A percentile compares a stretch with the other conserved stretches of the same genome.
Evolutionary conservation across 2,888 invertebrate species (phyloP).

Genomic region (Glyphotaelius pellucidus): DNA sequence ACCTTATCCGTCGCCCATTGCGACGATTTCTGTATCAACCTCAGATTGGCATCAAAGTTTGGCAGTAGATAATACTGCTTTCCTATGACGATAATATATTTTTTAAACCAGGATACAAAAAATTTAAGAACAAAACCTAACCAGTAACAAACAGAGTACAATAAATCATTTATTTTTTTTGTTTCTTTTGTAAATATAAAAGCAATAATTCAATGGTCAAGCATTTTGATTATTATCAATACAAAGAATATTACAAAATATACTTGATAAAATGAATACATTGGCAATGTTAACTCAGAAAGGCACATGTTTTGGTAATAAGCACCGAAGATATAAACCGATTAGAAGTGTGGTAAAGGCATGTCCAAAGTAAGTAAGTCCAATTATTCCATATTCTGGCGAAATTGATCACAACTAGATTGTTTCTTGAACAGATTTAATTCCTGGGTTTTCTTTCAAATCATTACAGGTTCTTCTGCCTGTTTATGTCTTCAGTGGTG

Average conservation of each 20-base stretch:
- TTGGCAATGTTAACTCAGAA: slow-evolving; percentile 2
- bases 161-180: background rate
- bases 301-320: slow-evolving; percentile 2
- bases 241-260: background rate
- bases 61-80: background rate
- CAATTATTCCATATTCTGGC: too few species aligned
- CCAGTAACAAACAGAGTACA: background rate
- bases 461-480: background rate
- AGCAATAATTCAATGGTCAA: background rate
- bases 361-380: too few species aligned
- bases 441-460: background rate
- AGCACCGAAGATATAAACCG: background rate
- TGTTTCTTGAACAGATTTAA: background rate
- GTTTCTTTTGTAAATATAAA: background rate
- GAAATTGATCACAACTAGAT: too few species aligned
- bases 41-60: too few species aligned
- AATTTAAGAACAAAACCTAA: background rate
- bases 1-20: too few species aligned
- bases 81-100: background rate
- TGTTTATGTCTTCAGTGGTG: background rate
- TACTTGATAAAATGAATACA: background rate
- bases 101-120: background rate
- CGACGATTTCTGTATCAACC: too few species aligned
- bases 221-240: background rate
- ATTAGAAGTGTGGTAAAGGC: background rate